Percentiles rank a stretch among this genome's conserved stretches.
Conservation (phyloP, 2,888 invertebrate genomes). For the Macaria notata region DNA sequence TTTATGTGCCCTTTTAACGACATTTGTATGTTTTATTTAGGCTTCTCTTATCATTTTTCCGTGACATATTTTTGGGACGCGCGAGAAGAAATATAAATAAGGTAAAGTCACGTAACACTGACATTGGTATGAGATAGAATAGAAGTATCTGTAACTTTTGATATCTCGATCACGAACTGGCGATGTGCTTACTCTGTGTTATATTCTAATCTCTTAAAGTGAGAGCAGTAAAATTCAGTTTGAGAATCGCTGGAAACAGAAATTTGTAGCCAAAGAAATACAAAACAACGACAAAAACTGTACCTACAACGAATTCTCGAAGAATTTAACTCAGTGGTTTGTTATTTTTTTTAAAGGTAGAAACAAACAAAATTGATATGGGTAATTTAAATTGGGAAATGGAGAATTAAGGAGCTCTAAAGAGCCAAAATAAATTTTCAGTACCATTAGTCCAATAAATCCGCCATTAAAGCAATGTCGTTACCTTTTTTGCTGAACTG, state of each 20-base stretch:
- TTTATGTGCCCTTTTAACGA: slow-evolving; percentile 56
- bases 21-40: slow-evolving; percentile 55
- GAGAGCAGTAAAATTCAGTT: too few species aligned
- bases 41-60: slow-evolving; percentile 50
- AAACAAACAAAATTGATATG: too few species aligned
- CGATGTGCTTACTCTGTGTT: too few species aligned
- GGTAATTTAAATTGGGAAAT: not conserved
- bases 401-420: not conserved
- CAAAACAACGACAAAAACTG: too few species aligned
- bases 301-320: too few species aligned
- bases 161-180: too few species aligned
- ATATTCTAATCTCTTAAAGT: too few species aligned
- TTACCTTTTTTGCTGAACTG: slow-evolving; percentile 40
- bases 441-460: slow-evolving; percentile 27
- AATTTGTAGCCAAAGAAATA: too few species aligned
- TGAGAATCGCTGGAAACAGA: too few species aligned
- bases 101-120: slow-evolving; percentile 1
- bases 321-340: too few species aligned
- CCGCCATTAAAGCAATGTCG: slow-evolving; percentile 26
- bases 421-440: slow-evolving; percentile 7
- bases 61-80: slow-evolving; percentile 34
- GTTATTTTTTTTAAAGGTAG: too few species aligned
- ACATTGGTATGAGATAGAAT: slow-evolving; percentile 9
- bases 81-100: slow-evolving; percentile 23
- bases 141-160: not conserved